phyloP scores from a whole-genome alignment of 2,888 invertebrate species.

The Plagiodera versicolora region DNA sequence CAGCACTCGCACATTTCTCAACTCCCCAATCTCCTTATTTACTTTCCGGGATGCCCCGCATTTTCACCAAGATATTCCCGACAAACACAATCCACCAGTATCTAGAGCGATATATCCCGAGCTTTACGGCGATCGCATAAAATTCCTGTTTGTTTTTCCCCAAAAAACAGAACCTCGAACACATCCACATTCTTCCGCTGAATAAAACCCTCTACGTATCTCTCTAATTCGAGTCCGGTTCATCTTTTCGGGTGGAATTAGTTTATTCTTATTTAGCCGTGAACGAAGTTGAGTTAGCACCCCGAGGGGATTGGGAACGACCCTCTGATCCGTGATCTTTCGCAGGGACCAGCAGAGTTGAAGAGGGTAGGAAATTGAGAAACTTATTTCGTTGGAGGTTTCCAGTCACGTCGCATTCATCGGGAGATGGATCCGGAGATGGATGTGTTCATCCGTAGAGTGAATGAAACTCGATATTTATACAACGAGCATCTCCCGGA shows the following conservation, averaged over 20 bases:
- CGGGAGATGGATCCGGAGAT: neutral
- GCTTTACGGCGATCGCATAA: constrained; percentile 19
- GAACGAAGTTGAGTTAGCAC: constrained; percentile 29
- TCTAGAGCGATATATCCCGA: constrained; percentile 13
- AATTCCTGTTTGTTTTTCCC: constrained; percentile 18
- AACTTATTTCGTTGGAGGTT: neutral
- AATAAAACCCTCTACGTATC: constrained; percentile 17
- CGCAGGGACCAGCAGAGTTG: constrained; percentile 3
- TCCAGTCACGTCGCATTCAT: neutral
- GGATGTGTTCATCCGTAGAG: neutral
- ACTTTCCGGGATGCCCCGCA: neutral
- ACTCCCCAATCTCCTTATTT: neutral
- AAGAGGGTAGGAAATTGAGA: neutral
- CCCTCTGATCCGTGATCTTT: constrained; percentile 27
- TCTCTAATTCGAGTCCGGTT: constrained; percentile 29
- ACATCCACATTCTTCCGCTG: neutral
- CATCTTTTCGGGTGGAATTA: constrained; percentile 26
- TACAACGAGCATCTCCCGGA: neutral
- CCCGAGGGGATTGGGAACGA: constrained; percentile 25
- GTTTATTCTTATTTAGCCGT: constrained; percentile 33
- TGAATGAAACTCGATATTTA: neutral
- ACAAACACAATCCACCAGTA: neutral
- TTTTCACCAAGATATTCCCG: neutral
- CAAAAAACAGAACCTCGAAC: constrained; percentile 15
- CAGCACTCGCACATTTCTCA: neutral